Evolutionary conservation across 2,113 vertebrate genomes (phyloP).

Genomic region (Gorsachius goisagi): DNA sequence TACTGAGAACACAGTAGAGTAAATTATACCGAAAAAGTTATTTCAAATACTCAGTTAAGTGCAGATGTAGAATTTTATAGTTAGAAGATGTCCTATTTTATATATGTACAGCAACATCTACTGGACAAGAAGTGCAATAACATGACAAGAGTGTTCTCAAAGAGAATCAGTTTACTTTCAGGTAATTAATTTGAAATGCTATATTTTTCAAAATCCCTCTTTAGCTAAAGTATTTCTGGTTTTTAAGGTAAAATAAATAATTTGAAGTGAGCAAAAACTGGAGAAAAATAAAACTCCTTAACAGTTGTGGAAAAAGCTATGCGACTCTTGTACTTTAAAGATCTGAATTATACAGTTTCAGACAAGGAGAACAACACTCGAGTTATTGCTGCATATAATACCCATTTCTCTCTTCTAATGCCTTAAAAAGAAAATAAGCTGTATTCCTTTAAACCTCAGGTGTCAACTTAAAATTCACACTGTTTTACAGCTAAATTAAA

Average conservation of each 20-base stretch:
- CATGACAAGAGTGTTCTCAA: neutral
- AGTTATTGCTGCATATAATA: neutral
- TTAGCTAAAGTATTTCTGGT: neutral
- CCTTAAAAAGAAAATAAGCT: neutral
- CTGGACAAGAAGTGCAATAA: slow-evolving; percentile 14
- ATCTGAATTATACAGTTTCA: neutral
- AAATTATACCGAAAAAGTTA: neutral
- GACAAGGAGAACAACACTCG: neutral
- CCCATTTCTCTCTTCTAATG: neutral
- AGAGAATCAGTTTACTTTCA: neutral
- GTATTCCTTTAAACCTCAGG: neutral
- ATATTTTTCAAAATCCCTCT: neutral
- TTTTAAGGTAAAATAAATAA: neutral
- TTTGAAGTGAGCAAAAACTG: neutral
- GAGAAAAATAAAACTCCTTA: neutral
- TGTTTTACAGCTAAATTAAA: slow-evolving; percentile 21
- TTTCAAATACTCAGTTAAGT: neutral
- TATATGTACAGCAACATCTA: slow-evolving; percentile 28
- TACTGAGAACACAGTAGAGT: neutral
- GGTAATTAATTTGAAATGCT: neutral
- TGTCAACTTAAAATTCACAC: neutral
- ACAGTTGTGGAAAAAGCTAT: neutral
- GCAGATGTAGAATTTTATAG: neutral
- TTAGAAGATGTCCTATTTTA: neutral
- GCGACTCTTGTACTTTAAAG: neutral